Base-by-base conservation (phyloP, 2,888 invertebrate genomes). In the Augochlorella aurata region DNA sequence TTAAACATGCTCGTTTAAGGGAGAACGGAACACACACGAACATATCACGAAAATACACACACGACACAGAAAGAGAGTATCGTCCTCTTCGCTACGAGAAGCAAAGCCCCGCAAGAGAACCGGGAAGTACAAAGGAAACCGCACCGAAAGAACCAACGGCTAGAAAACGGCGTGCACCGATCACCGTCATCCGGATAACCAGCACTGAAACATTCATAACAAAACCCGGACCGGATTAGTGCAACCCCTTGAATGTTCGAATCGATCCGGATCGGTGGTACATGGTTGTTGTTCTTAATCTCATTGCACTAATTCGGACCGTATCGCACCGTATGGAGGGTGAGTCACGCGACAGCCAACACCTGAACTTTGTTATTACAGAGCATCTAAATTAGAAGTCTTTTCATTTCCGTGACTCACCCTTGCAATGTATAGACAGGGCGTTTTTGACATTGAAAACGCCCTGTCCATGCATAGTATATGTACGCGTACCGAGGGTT, bases 71-170 rank as follows among this genome's bases (percentile, higher is more conserved):
- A 47, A 38, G 24, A 47, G 29, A 52, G 52, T 5, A 7, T 14
- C 38, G 38, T 38, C 5, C 38, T 38, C 58, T 58, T 58, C 58
- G 24, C 24, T 16, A 24, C 24, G 24, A 58, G 58, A 58, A 58
- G 50, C 16, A 68, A 24, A 75, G 12, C 69, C 75, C 75, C 75
- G 75, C 45, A 66, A 66, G 72, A 66, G 72, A 66, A 73, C 73
- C 66, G 73, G 73, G 58, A 58, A 24, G 24, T 58, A 58, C 58
- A 2, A 5, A 58, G 24, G 58, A 58, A 24, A 58, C 21, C 58
- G 58, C 47, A 76, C 21, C 12, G 38, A 44, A 18, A 65, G 29
- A 63, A 63, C 63, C 63, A 63, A 29, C 63, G 29, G 24, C 61
- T 54, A 29, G 61, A 61, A 49, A 49, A 61, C 24, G 24, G 54